A percentile compares a stretch with the other conserved stretches of the same genome.
Conservation (phyloP, 2,113 vertebrate genomes). For the Mormoops blainvillei region DNA sequence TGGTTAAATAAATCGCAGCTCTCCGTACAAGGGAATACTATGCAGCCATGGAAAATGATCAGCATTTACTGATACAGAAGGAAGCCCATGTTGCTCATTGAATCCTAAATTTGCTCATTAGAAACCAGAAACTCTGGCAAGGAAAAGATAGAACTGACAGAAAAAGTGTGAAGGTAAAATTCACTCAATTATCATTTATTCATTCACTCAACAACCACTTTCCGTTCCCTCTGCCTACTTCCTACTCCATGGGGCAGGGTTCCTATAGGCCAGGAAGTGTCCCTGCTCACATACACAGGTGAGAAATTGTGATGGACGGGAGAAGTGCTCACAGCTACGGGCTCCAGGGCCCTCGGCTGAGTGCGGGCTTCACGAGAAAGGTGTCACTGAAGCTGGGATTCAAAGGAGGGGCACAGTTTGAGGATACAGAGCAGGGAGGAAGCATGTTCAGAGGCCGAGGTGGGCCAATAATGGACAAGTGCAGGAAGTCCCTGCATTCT, state of each 20-base stretch:
- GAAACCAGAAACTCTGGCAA: not conserved
- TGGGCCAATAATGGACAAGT: rapidly evolving
- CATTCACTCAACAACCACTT: not conserved
- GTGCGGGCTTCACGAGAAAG: not conserved
- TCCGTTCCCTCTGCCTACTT: not conserved
- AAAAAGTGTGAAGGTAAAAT: not conserved
- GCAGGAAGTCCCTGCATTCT: not conserved
- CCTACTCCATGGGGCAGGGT: not conserved
- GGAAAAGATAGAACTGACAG: not conserved
- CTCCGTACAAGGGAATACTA: not conserved
- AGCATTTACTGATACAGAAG: not conserved
- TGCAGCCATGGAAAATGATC: not conserved
- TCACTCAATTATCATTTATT: not conserved
- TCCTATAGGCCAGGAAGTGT: not conserved
- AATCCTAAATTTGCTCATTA: not conserved
- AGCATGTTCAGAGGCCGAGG: not conserved
- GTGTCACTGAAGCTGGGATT: not conserved
- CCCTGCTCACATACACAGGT: rapidly evolving
- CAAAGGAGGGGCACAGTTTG: not conserved
- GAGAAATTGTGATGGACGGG: not conserved
- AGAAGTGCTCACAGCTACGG: not conserved
- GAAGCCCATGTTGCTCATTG: not conserved
- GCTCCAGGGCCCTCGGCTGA: not conserved
- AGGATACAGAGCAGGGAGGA: not conserved
- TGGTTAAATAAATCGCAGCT: not conserved